Base-by-base conservation (phyloP, 2,113 vertebrate genomes). In the Brachirus orientalis region DNA sequence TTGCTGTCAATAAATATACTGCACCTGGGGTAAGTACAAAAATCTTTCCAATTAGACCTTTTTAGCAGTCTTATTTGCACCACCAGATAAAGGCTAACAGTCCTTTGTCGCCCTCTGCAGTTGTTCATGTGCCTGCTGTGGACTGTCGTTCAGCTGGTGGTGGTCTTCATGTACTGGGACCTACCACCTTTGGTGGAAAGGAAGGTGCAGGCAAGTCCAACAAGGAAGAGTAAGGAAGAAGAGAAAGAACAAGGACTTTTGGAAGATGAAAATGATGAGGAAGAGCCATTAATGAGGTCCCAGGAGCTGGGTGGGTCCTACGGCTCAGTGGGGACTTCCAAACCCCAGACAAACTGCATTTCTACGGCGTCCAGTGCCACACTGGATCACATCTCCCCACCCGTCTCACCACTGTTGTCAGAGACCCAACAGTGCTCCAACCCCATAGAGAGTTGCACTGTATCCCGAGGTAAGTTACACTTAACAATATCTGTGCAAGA, bases 121-220 rank as follows among this genome's bases (percentile, higher is more conserved):
- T 68, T 95, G 60, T 95, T 95, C 69, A 95, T 95, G 95, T 95
- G 93, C 63, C 19, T 90, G 22, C 76, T 95, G 63, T 95, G 95
- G 95, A 69, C 87, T 63, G 87, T 95, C 28, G 88, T 95, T 19
- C 94, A 95, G 75, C 40, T 95, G 6, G 80, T 79, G 0, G 91
- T 95, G 16, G 22, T 92, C 45, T 85, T 90, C 62, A 90, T 95
- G 92, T 95, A 93, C 90, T 93, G 91, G 81, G 95, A 95, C 77
- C 74, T 94, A 8, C 87, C 83, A 9, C 67, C 81, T 7, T 36
- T 59, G 8, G 74, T 90, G 13, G 81, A 19, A 19, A 41, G 2
- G 8, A 74, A 61, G 16, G 10, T 37, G 11, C 63, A 19, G 20
- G 38, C 38, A 33, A 64, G n/a, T 59, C 40, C n/a, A 6, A 44